Evolutionary conservation across 2,888 invertebrate genomes (phyloP).

Genomic region (Andrena minutula): DNA sequence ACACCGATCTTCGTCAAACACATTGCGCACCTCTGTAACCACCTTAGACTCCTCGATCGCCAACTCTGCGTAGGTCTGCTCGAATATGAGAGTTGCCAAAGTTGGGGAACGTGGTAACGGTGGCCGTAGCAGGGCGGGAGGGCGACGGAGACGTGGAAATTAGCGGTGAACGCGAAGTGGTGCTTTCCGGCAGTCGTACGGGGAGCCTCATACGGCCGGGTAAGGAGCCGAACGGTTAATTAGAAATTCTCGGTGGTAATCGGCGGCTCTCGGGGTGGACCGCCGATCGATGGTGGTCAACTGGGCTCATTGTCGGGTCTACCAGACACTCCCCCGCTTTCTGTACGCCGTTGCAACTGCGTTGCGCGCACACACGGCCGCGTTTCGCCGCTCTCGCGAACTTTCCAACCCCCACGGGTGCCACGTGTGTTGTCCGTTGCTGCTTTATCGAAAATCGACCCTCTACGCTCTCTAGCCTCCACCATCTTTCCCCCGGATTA

Average conservation of each 20-base stretch:
- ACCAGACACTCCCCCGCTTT: conserved; percentile 39
- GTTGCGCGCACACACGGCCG: conserved; percentile 15
- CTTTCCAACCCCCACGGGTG: conserved; percentile 5
- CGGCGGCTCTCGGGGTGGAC: conserved; percentile 61
- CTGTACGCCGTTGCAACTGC: conserved; percentile 33
- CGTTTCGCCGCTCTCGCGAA: not conserved
- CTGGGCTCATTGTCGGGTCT: conserved; percentile 56
- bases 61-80: not conserved
- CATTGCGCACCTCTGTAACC: too few relatives aligned
- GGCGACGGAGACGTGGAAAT: conserved; percentile 44
- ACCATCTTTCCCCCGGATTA: conserved; percentile 40
- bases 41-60: not conserved
- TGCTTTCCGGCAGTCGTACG: conserved; percentile 47
- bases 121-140: not conserved
- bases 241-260: conserved; percentile 71
- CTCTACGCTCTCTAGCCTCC: conserved; percentile 14
- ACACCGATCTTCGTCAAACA: too few relatives aligned
- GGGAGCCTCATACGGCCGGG: conserved; percentile 27
- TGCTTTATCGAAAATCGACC: conserved; percentile 40
- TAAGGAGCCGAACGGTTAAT: conserved; percentile 68
- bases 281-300: conserved; percentile 66
- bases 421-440: not conserved
- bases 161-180: conserved; percentile 56
- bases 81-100: not conserved
- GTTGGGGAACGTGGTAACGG: conserved; percentile 1